These are phyloP conservation scores for Murina feae DNA, from an alignment of 2,113 vertebrate species.

Conservation along the genomic window DNA sequence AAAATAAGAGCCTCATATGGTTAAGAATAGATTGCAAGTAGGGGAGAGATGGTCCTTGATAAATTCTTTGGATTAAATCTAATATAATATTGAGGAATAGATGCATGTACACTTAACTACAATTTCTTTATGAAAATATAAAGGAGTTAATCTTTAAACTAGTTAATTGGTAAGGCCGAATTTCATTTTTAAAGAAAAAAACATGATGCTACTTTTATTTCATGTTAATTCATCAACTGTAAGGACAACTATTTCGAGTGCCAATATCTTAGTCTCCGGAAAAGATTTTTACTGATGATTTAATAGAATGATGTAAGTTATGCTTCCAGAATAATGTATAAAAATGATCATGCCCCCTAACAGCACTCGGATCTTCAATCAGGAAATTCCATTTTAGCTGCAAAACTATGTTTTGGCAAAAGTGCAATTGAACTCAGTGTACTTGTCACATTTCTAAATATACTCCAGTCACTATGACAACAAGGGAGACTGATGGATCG, in stretches of 20 bases:
- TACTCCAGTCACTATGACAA: constrained; percentile 87
- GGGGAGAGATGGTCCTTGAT: background rate
- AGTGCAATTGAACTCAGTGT: constrained; percentile 87
- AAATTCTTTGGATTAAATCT: background rate
- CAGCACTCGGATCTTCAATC: constrained; percentile 81
- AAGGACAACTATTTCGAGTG: constrained; percentile 5
- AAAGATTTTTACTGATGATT: constrained; percentile 46
- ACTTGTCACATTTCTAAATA: constrained; percentile 91
- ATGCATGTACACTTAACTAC: background rate
- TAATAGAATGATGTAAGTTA: constrained; percentile 62
- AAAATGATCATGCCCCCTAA: constrained; percentile 70
- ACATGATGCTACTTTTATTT: background rate
- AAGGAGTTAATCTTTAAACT: constrained; percentile 20
- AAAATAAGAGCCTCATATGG: background rate
- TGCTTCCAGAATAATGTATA: constrained; percentile 71
- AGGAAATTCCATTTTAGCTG: constrained; percentile 85
- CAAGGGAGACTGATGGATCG: constrained; percentile 86
- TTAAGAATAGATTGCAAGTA: constrained; percentile 33
- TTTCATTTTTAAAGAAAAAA: constrained; percentile 24
- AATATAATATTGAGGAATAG: background rate
- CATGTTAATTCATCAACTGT: constrained; percentile 22
- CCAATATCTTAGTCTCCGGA: background rate
- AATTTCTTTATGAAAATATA: constrained; percentile 26
- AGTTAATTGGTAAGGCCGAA: background rate
- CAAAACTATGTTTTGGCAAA: constrained; percentile 85